Base-by-base conservation (phyloP, 2,797 vertebrate species). In the Pipistrellus pygmaeus region DNA sequence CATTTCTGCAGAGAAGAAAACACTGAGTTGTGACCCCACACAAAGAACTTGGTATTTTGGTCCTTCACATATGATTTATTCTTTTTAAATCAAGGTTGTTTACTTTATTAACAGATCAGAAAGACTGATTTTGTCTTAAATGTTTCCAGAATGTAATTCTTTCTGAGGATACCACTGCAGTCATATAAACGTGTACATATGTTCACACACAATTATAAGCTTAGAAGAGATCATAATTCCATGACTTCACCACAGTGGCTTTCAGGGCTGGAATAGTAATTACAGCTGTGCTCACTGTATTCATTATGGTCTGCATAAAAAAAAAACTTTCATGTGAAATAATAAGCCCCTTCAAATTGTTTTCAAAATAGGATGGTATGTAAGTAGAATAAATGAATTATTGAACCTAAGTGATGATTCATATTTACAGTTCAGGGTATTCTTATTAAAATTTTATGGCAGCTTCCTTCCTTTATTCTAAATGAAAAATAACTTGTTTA, bases 121-220 rank as follows among this genome's bases (percentile, higher is more conserved):
- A 90, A 93, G 53, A 60, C 81, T 88, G 85, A 78, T 93, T 95
- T 94, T 88, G 77, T 85, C 94, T 91, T 94, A 90, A 97, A 93
- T 92, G 81, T 88, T 96, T 96, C 96, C 96, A 97, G 90, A 88
- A 93, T 57, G 35, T 85, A 66, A 87, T 88, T 95, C 66, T 95
- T 95, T 90, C 91, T 72, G 85, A 96, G 71, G 80, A 96, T 68
- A 57, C 87, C 78, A 89, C 73, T 96, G 82, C 21, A 85, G 91
- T 88, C 95, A 93, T 88, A 96, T 95, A 95, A 96, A 96, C 91
- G 95, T 69, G 44, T 95, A 89, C 95, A 97, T 95, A 96, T 95
- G 96, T 95, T 96, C 95, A 86, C 95, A 95, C 96, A 97, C 95
- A 96, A 96, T 95, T 96, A 97, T 93, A 95, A 95, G 96, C 95